Evolutionary conservation across 2,797 vertebrate species (phyloP), one percentile per base, ranked within the genome.

Genomic region (Artibeus lituratus): DNA sequence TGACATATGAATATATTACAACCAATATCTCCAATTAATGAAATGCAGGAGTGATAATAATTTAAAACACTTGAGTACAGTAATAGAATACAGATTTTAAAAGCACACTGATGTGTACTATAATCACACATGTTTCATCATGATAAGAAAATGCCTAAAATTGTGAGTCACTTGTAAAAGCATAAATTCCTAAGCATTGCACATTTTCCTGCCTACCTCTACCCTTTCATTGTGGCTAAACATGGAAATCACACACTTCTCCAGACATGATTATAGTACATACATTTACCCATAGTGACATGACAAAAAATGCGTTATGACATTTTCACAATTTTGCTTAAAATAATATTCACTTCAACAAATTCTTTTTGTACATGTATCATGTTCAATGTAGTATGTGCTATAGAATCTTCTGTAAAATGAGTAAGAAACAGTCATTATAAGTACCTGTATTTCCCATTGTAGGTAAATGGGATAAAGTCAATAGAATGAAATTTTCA

Each of bases 71-170:
- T 97, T 93, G 62, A 26, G 65, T 93, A 65, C 2, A 85, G n/a
- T 97, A 98, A 98, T 67, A 85, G 22, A 95, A 73, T 47, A 80
- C 96, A 98, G 95, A 97, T 92, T 97, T 92, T 88, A 93, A 97
- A 77, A 77, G 0, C 0, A 0, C 74, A 94, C 44, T 15, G 4
- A 47, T 37, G 42, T 94, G 81, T 22, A 16, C 93, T 97, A 96
- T 90, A 86, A 74, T 91, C 47, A 26, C 22, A 77, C 9, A 69
- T 32, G 47, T 81, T 91, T 97, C 42, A 95, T 95, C 42, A 55
- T 37, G 67, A 91, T 89, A 97, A 97, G 29, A 24, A 97, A 97
- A 96, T 91, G 32, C 32, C 90, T 97, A 76, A 87, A 73, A 94
- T 72, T 72, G 10, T 88, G 44, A 78, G 8, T 80, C 29, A 90